Evolutionary conservation across 2,113 vertebrate genomes (phyloP).

Genomic region (Furnarius figulus): DNA sequence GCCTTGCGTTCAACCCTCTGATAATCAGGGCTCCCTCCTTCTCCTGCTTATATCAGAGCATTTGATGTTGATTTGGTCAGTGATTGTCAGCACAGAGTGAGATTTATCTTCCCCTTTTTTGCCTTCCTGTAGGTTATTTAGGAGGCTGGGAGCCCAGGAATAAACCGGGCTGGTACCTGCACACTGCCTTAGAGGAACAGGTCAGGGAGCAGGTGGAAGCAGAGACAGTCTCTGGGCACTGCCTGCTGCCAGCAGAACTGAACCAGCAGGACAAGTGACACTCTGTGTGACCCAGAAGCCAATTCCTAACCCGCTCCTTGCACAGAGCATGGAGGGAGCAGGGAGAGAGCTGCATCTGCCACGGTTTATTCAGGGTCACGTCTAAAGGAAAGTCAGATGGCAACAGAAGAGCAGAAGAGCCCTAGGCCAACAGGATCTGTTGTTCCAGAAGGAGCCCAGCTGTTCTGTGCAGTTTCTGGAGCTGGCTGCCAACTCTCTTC

Average conservation of each 20-base stretch:
- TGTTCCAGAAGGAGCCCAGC: slow-evolving; percentile 35
- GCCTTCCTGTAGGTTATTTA: neutral
- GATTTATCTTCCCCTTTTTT: neutral
- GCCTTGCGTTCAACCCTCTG: neutral
- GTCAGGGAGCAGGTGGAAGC: neutral
- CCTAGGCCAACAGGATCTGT: neutral
- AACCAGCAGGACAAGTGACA: neutral
- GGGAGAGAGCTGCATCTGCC: neutral
- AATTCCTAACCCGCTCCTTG: neutral
- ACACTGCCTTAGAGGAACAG: neutral
- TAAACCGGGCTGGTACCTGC: neutral
- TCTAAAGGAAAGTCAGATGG: neutral
- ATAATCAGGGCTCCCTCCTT: neutral
- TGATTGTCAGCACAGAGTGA: neutral
- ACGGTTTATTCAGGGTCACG: neutral
- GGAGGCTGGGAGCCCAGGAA: neutral
- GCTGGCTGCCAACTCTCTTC: slow-evolving; percentile 7
- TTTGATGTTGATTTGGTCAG: neutral
- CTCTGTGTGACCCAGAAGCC: neutral
- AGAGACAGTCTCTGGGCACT: neutral
- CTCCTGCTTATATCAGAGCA: neutral
- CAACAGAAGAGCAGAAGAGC: slow-evolving; percentile 1
- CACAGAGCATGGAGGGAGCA: neutral
- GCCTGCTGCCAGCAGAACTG: neutral
- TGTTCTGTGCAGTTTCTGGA: neutral